A percentile compares a stretch with the other conserved stretches of the same genome.
These are phyloP conservation scores for Neolamprologus ventralis DNA, from an alignment of 2,113 vertebrate species.

Conservation along the genomic window DNA sequence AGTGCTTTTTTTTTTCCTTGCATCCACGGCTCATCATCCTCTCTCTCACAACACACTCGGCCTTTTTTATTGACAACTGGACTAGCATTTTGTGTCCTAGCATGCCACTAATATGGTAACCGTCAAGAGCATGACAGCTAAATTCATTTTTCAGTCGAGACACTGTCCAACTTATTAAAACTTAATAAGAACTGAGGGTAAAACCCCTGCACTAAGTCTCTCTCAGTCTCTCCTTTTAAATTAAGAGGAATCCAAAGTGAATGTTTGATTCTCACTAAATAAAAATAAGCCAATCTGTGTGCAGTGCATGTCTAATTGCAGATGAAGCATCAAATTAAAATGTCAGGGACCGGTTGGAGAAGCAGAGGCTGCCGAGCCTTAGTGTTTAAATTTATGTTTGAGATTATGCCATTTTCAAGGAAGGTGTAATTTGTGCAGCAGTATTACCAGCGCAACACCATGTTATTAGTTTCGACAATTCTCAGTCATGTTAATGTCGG, in stretches of 20 bases:
- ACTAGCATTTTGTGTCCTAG: neutral
- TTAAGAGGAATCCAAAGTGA: constrained; percentile 40
- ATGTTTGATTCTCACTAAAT: constrained; percentile 52
- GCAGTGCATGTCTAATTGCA: constrained; percentile 62
- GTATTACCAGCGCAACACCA: constrained; percentile 48
- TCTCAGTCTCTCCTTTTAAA: constrained; percentile 18
- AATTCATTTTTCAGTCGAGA: constrained; percentile 46
- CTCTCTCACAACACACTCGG: neutral
- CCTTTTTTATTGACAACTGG: neutral
- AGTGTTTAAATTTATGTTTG: constrained; percentile 39
- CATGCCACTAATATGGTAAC: neutral
- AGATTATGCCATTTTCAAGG: constrained; percentile 51
- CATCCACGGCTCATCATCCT: neutral
- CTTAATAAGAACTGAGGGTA: constrained; percentile 21
- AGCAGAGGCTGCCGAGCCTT: constrained; percentile 5
- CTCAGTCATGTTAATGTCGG: constrained; percentile 53
- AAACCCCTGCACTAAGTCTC: neutral
- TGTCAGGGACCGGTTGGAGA: constrained; percentile 37
- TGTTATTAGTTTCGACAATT: constrained; percentile 61
- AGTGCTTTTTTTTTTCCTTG: neutral
- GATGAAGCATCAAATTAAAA: constrained; percentile 67
- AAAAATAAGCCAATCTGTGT: constrained; percentile 55
- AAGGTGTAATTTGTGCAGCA: constrained; percentile 56
- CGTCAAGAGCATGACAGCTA: constrained; percentile 21
- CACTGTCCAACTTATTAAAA: constrained; percentile 29